Evolutionary conservation across 2,888 invertebrate genomes (phyloP), one percentile per base, ranked within the genome.

Genomic region (Xestia rhomboidea): DNA sequence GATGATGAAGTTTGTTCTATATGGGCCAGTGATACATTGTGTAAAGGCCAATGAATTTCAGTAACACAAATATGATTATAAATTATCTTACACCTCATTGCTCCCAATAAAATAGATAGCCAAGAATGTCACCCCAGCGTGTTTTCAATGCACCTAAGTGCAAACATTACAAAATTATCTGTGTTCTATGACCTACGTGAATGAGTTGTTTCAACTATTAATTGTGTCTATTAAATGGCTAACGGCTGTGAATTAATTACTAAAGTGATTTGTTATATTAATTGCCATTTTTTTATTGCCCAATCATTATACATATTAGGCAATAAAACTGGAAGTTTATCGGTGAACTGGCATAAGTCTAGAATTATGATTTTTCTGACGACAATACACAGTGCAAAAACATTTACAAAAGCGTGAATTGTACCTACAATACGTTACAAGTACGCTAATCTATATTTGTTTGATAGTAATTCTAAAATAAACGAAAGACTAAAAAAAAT

Each of bases 191-290:
- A 89, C 87, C 86, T 87, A 66, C 66, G 77, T 82, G 68, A 81
- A 87, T 79, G 76, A 87, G 83, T 85, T 77, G 80, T 78, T 78
- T 86, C 79, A 85, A 85, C 85, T 77, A 70, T 63, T 69, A 79
- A 82, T 69, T 38, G 68, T 64, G 27, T 67, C 62, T 66, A 79
- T 79, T 57, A 71, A 70, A 60, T 67, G 30, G 57, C 54, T 77
- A 81, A 73, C 67, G 41, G 34, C 69, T 73, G 72, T 68, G 74
- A 75, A 78, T 77, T 79, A 81, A 77, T 76, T 68, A 67, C 62
- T 70, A 70, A 67, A 54, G 68, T 84, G 76, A 82, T 81, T 86
- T 73, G 62, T 66, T 46, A 0, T 73, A 74, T 57, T 62, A 78
- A 86, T 79, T 70, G n/a, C 57, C 34, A 63, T 41, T 77, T 74